Conservation (phyloP, 2,888 invertebrate genomes). For the Chorisops tibialis region DNA sequence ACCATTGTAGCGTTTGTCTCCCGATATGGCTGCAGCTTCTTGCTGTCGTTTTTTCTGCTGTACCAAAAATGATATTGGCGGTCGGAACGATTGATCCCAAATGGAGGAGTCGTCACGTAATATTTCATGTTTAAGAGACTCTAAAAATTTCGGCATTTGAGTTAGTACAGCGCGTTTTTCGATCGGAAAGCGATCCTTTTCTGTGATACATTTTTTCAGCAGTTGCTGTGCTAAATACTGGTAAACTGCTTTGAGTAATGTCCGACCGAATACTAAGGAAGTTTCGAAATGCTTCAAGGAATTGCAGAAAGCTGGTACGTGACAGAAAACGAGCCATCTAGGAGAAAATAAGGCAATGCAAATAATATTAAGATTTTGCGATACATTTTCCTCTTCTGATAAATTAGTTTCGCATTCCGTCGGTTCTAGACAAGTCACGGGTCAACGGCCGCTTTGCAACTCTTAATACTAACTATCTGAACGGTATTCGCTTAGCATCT, state of each 20-base stretch:
- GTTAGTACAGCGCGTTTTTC: slow-evolving; percentile 78
- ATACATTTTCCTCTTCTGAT: too few relatives aligned
- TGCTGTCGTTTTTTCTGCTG: slow-evolving; percentile 50
- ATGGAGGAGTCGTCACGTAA: slow-evolving; percentile 83
- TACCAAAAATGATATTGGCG: slow-evolving; percentile 46
- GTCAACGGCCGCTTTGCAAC: too few relatives aligned
- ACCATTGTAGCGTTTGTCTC: slow-evolving; percentile 24
- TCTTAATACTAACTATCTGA: too few relatives aligned
- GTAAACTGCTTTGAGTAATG: slow-evolving; percentile 80
- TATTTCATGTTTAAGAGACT: slow-evolving; percentile 83
- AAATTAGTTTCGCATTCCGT: too few relatives aligned
- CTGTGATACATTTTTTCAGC: slow-evolving; percentile 86
- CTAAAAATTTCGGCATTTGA: slow-evolving; percentile 89
- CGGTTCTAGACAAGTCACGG: too few relatives aligned
- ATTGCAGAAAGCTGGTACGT: slow-evolving; percentile 93
- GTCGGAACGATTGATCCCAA: slow-evolving; percentile 88
- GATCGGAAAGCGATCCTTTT: slow-evolving; percentile 83
- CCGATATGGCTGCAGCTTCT: slow-evolving; percentile 42
- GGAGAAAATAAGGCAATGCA: too few relatives aligned
- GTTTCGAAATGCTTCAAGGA: slow-evolving; percentile 88
- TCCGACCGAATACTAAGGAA: slow-evolving; percentile 85
- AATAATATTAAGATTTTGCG: too few relatives aligned
- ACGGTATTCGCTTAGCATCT: too few relatives aligned
- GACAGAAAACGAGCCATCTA: slow-evolving; percentile 92
- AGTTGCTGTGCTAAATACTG: slow-evolving; percentile 77